Conservation (phyloP, 2,797 vertebrate genomes). For the Ctenopoma kingsleyae region DNA sequence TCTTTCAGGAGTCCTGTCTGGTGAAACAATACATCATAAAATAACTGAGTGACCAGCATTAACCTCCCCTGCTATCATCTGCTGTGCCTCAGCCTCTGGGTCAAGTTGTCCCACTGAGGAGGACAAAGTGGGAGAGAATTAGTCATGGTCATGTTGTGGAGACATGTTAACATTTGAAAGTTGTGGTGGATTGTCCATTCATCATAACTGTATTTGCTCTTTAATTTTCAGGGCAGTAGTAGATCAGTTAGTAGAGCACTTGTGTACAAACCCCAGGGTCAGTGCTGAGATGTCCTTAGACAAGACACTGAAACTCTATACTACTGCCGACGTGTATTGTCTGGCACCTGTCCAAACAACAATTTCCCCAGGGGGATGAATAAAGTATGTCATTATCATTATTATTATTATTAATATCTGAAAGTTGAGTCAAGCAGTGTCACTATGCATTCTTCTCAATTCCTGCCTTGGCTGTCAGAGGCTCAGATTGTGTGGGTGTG, state of each 20-base stretch:
- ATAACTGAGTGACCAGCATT: slow-evolving; percentile 5
- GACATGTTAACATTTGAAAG: slow-evolving; percentile 32
- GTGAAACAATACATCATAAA: background rate
- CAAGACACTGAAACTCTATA: too few relatives aligned
- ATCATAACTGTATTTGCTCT: slow-evolving; percentile 20
- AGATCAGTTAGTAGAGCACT: too few relatives aligned
- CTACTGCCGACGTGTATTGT: too few relatives aligned
- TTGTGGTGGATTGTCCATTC: slow-evolving; percentile 41
- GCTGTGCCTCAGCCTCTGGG: slow-evolving; percentile 27
- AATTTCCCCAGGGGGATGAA: too few relatives aligned
- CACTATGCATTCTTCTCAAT: slow-evolving; percentile 3
- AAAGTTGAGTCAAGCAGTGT: slow-evolving; percentile 22
- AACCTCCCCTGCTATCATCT: background rate
- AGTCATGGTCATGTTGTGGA: slow-evolving; percentile 14
- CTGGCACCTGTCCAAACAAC: too few relatives aligned
- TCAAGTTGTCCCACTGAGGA: background rate
- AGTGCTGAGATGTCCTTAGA: too few relatives aligned
- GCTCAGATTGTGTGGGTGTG: slow-evolving; percentile 34
- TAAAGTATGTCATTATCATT: too few relatives aligned
- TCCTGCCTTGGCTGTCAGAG: background rate
- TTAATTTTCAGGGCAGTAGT: background rate
- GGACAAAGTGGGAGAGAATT: background rate
- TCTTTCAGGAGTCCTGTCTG: background rate
- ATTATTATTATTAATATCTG: background rate
- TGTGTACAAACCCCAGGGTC: too few relatives aligned